Base-by-base conservation (phyloP, 2,797 vertebrate genomes). In the Enteromius radiatus region DNA sequence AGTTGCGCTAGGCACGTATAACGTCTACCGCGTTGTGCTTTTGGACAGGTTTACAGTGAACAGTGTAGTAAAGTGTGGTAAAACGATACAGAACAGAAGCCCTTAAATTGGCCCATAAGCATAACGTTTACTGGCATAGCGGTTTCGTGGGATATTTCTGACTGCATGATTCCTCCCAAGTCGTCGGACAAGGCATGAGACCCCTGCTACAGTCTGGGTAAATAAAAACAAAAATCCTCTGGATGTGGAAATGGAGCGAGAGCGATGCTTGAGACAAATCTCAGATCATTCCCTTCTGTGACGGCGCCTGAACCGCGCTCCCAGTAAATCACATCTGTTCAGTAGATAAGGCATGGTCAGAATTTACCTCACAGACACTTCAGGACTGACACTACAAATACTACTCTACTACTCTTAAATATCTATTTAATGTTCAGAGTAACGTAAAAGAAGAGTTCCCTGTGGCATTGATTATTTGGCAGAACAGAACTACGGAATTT, bases 381-480 rank as follows among this genome's bases (percentile, higher is more conserved):
- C 81, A 84, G 83, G 83, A 87, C 82, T 75, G 82, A 85, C 84
- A 86, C 87, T 88, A 88, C 87, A 82, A 87, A 88, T 82, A 85
- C 85, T 85, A 84, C 49, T 76, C 67, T 86, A 82, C 77, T 82
- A 68, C 69, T 86, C 78, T 85, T 80, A 78, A 82, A 87, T 89
- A 84, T 63, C 83, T 82, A 84, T 85, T 85, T 78, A 82, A 81
- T 84, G 76, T 78, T 81, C 54, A 76, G 75, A 84, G 49, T 86
- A 81, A 87, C 80, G 52, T 75, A 87, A 88, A 86, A 88, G 78
- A 82, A 88, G 56, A 85, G 76, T 87, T 91, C 88, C 90, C 88
- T 91, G 89, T 90, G 88, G 88, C 82, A 82, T 89, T 78, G 75
- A 89, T 86, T 88, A 90, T 92, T 92, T 92, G 90, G 91, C 90